These are phyloP conservation scores for Andrena marginata DNA, from an alignment of 2,888 invertebrate genomes.

Conservation along the genomic window DNA sequence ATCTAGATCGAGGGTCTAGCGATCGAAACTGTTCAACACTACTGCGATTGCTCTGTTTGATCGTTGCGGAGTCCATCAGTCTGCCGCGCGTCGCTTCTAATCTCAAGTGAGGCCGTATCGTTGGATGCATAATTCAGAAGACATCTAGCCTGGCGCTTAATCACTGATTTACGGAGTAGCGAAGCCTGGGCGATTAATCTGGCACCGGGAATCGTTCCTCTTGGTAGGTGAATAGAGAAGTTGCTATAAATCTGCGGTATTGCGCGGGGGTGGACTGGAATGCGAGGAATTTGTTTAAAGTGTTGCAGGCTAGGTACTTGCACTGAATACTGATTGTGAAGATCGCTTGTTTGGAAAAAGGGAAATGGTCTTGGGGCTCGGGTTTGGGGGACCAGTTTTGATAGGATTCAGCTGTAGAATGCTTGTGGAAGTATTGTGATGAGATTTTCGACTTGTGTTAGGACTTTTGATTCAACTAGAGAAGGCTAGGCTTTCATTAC, in stretches of 20 bases:
- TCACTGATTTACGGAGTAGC: conserved; percentile 17
- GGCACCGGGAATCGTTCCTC: conserved; percentile 6
- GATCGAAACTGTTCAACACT: not conserved
- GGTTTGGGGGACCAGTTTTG: too few relatives aligned
- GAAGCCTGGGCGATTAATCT: conserved; percentile 21
- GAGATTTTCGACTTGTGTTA: too few relatives aligned
- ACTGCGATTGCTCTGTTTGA: not conserved
- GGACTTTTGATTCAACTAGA: too few relatives aligned
- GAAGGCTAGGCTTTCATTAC: too few relatives aligned
- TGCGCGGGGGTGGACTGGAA: not conserved
- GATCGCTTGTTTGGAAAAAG: too few relatives aligned
- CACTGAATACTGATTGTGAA: too few relatives aligned
- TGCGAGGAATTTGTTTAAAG: not conserved
- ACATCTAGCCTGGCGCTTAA: conserved; percentile 2
- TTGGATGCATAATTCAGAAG: conserved; percentile 19
- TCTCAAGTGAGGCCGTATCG: not conserved
- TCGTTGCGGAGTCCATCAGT: conserved; percentile 8
- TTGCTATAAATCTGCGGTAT: not conserved
- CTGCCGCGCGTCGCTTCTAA: conserved; percentile 5
- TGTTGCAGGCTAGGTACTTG: not conserved
- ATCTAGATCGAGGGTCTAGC: not conserved
- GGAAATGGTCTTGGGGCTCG: too few relatives aligned
- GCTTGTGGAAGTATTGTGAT: too few relatives aligned
- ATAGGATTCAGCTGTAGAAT: too few relatives aligned
- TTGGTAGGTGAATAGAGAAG: not conserved